These are phyloP conservation scores for Rhinichthys osculus DNA, from an alignment of 2,797 vertebrate genomes.

Conservation along the genomic window DNA sequence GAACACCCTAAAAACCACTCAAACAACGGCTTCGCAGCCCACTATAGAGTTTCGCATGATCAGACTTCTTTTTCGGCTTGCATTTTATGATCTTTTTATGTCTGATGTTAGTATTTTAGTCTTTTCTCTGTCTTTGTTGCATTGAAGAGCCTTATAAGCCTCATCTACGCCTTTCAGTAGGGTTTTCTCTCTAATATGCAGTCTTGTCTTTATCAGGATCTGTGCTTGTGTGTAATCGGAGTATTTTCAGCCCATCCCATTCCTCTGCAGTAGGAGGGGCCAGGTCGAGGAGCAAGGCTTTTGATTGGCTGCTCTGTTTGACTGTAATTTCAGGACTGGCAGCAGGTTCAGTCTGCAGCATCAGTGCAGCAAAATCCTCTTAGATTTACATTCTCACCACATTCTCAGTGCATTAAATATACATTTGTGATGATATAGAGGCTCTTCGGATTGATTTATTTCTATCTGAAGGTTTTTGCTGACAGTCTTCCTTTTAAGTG, in stretches of 20 bases:
- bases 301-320: conserved; percentile 63
- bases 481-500: conserved; percentile 17
- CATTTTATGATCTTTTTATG: not conserved
- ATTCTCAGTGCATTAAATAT: conserved; percentile 43
- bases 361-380: conserved; percentile 32
- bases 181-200: conserved; percentile 18
- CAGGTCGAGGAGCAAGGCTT: conserved; percentile 50
- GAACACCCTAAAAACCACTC: not conserved
- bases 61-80: not conserved
- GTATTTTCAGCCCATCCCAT: conserved; percentile 25
- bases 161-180: not conserved
- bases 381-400: conserved; percentile 23
- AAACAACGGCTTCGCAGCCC: not conserved
- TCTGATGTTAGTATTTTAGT: not conserved
- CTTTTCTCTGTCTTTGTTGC: not conserved
- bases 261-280: conserved; percentile 66
- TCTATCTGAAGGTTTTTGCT: conserved; percentile 17
- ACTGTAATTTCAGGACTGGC: conserved; percentile 69
- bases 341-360: conserved; percentile 19
- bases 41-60: not conserved
- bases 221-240: not conserved
- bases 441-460: conserved; percentile 25
- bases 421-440: conserved; percentile 41
- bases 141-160: not conserved
- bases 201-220: not conserved